Evolutionary conservation across 2,113 vertebrate genomes (phyloP).

Genomic region (Elanoides forficatus): DNA sequence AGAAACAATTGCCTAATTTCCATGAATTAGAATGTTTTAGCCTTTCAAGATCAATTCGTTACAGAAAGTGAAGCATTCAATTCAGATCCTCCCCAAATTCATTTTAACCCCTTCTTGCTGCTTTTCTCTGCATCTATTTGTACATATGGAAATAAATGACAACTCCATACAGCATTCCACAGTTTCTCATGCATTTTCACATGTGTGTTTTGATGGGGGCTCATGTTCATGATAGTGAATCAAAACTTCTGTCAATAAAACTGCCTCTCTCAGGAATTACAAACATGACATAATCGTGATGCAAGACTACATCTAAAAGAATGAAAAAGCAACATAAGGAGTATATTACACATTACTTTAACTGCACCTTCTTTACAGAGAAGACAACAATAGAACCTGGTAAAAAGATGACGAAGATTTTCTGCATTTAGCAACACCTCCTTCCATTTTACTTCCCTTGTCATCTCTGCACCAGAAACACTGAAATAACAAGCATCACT

Average conservation of each 20-base stretch:
- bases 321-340: not conserved
- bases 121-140: not conserved
- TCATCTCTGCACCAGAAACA: constrained; percentile 7
- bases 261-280: constrained; percentile 6
- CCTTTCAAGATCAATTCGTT: not conserved
- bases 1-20: not conserved
- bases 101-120: not conserved
- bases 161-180: not conserved
- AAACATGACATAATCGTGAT: not conserved
- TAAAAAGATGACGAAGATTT: not conserved
- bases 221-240: not conserved
- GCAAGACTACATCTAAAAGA: not conserved
- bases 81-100: not conserved
- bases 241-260: not conserved
- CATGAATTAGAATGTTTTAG: not conserved
- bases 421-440: constrained; percentile 1
- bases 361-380: not conserved
- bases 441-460: constrained; percentile 21
- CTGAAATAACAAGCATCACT: constrained; percentile 1
- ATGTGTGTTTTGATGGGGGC: not conserved
- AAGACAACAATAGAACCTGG: not conserved
- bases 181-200: not conserved
- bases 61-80: not conserved
- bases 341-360: not conserved
- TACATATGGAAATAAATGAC: not conserved